Evolutionary conservation across 1,140 invertebrate species (phyloP), one percentile per base, ranked within the genome.

Genomic region (Anagrus nilaparvatae): DNA sequence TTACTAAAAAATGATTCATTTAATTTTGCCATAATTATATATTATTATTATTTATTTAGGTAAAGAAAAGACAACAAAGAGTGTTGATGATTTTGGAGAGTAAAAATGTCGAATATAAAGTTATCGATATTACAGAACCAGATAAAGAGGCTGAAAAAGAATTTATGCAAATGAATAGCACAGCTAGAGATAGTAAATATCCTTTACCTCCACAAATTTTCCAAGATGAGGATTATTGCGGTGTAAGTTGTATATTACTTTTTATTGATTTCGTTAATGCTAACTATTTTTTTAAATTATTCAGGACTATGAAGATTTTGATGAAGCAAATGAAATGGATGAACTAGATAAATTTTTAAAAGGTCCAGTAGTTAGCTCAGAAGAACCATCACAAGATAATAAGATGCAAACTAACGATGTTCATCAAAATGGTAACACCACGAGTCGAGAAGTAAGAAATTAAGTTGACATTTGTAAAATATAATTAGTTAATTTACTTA

Each of bases 131-230:
- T 54, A 85, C 90, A 24, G 89, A 94, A 63, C 88, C 90, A 14
- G 83, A 81, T 24, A 82, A 81, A 60, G 90, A 95, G 65, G 68
- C 77, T 36, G 82, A 89, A 33, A 90, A 89, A 66, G 87, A 91
- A 53, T 88, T 88, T 57, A 95, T 97, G 89, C 84, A 92, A 64
- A 77, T 78, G 49, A 87, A 91, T 60, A 80, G 84, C 43, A 89
- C 81, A 51, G 76, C 81, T 35, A 82, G 79, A 58, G 81, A 82
- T 19, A 78, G 72, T 36, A 79, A 79, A 57, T 74, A 78, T 48
- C 79, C 88, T 18, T 65, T 94, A 49, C 90, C 91, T 35, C 93
- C 93, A 39, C 93, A 97, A 69, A 76, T 97, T 49, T 97, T 96
- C 60, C 90, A 90, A 59, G 89, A 89, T 45, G 81, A 84, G 21